Base-by-base conservation (phyloP, 2,797 vertebrate species). In the Tauraco hartlaubi region DNA sequence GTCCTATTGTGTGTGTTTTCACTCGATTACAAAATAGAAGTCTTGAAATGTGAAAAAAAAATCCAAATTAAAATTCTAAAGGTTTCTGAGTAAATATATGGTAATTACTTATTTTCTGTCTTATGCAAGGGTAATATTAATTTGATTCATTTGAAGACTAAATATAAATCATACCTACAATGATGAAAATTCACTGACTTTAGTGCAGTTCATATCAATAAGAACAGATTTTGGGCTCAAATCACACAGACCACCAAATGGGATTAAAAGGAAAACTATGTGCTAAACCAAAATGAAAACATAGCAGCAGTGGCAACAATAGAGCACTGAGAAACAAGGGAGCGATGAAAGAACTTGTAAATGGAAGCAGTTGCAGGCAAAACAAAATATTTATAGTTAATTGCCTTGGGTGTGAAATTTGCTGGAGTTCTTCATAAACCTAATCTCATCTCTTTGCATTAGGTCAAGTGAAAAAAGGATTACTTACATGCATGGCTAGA, bases 401-500 rank as follows among this genome's bases (percentile, higher is more conserved):
- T 93, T 91, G 78, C 52, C 51, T 91, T 87, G 86, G 79, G 86
- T 44, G 58, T 92, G 82, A 96, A 75, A 93, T 92, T 66, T 78
- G 22, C 49, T 21, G 5, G 68, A 94, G 59, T 76, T 92, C 62
- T 93, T 95, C 85, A 67, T 43, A 91, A 85, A 95, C 59, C 74
- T 49, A 79, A 80, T 84, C 62, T 88, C 73, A 61, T 73, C 69
- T 92, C 68, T 87, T 68, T 75, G 69, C 61, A 56, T 92, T 92
- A 79, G 90, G 90, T 95, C 84, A 95, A 92, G 52, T 56, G 69
- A 82, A 92, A 83, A 85, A 96, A 81, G 67, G 54, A 92, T 92
- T 97, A 99, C 99, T 99, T 98, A 99, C 99, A 97, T 99, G 99
- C 99, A 99, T 99, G 98, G 99, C 99, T 98, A 99, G 98, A 97